Conservation (phyloP, 2,888 invertebrate species). For the Hymenopus coronatus region DNA sequence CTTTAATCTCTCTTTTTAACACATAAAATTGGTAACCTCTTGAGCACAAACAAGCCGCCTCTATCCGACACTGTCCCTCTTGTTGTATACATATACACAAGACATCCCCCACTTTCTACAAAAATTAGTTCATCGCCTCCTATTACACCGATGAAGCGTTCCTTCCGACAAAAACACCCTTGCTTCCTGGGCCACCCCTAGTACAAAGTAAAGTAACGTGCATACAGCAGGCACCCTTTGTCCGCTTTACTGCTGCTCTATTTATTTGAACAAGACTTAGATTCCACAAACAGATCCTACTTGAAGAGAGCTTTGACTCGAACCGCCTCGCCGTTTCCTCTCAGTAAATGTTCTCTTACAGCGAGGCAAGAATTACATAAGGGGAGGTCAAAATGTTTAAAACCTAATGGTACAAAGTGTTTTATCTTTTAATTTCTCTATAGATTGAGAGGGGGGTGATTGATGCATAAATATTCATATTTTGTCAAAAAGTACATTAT, state of each 20-base stretch:
- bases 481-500: no score
- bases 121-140: neutral
- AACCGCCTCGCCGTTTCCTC: neutral
- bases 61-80: neutral
- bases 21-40: neutral
- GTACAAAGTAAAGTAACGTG: neutral
- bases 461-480: no score
- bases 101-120: neutral
- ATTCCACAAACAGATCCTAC: slow-evolving; percentile 27
- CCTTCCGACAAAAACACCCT: neutral
- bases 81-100: neutral
- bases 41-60: neutral
- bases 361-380: neutral
- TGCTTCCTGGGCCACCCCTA: neutral
- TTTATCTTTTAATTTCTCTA: neutral
- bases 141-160: neutral
- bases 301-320: neutral
- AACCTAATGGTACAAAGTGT: neutral
- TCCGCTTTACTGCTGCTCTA: neutral
- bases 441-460: no score
- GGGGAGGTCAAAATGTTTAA: neutral
- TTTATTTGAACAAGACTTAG: slow-evolving; percentile 30
- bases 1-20: neutral
- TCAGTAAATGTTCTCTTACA: neutral
- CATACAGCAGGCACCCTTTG: neutral